Evolutionary conservation across 2,888 invertebrate species (phyloP).

Genomic region (Diadromus collaris): DNA sequence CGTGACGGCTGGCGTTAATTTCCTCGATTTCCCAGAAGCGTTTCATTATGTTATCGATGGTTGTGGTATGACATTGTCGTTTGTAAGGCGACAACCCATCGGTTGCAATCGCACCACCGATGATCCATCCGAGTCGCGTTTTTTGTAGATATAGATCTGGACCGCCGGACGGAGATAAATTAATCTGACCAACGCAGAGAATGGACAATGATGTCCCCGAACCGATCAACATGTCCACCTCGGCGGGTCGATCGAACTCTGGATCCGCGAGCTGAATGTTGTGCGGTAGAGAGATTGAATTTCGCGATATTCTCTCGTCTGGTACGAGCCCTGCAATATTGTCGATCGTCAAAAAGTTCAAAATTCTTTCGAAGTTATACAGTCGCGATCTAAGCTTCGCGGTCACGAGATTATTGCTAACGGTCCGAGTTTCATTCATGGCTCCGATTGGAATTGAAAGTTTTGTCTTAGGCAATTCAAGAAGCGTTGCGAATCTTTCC

Average conservation of each 20-base stretch:
- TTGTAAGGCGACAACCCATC: slow-evolving; percentile 18
- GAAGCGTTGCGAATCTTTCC: background rate
- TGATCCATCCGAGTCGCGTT: slow-evolving; percentile 60
- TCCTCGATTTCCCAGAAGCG: slow-evolving; percentile 56
- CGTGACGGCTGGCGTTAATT: background rate
- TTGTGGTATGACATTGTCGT: slow-evolving; percentile 15
- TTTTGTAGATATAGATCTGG: slow-evolving; percentile 57
- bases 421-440: slow-evolving; percentile 11
- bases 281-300: slow-evolving; percentile 36
- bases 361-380: slow-evolving; percentile 7
- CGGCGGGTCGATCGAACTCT: slow-evolving; percentile 55
- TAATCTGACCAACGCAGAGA: slow-evolving; percentile 52
- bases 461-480: background rate
- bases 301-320: slow-evolving; percentile 34
- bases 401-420: slow-evolving; percentile 8
- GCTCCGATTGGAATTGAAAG: slow-evolving; percentile 10
- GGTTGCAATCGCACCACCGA: slow-evolving; percentile 25
- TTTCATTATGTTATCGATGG: slow-evolving; percentile 25
- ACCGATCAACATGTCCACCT: slow-evolving; percentile 55
- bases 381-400: slow-evolving; percentile 1
- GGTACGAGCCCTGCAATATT: slow-evolving; percentile 43
- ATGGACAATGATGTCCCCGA: slow-evolving; percentile 48
- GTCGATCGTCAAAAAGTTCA: slow-evolving; percentile 24
- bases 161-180: slow-evolving; percentile 9
- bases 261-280: slow-evolving; percentile 60